Conservation (phyloP, 37 sponge, comb jelly and placozoan species). For the Beroe ovata region DNA sequence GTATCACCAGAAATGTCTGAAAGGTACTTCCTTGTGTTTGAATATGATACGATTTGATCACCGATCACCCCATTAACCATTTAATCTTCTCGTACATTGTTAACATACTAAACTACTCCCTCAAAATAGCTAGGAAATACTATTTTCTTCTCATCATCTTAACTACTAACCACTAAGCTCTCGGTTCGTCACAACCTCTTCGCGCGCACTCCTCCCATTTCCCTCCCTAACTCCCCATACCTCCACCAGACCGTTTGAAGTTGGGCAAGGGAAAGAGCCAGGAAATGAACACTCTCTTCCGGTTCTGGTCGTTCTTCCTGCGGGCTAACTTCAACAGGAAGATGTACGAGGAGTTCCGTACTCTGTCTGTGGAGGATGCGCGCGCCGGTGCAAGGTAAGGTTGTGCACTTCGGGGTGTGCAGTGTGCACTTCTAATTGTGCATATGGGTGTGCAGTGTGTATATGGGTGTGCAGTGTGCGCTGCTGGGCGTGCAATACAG, state of each 20-base stretch:
- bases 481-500: neutral
- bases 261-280: slow-evolving; percentile 86
- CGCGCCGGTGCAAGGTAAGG: slow-evolving; percentile 80
- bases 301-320: slow-evolving; percentile 99
- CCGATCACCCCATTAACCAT: too few species aligned
- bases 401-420: too few species aligned
- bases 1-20: slow-evolving; percentile 85
- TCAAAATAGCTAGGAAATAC: too few species aligned
- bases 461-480: neutral
- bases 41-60: too few species aligned
- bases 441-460: neutral
- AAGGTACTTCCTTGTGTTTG: slow-evolving; percentile 73
- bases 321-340: slow-evolving; percentile 97
- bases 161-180: too few species aligned
- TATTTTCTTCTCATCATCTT: too few species aligned
- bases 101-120: too few species aligned
- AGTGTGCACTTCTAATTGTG: neutral
- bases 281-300: slow-evolving; percentile 97
- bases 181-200: too few species aligned
- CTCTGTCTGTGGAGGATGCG: slow-evolving; percentile 84
- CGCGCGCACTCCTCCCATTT: too few species aligned
- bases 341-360: slow-evolving; percentile 95
- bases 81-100: too few species aligned
- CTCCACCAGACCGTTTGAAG: slow-evolving; percentile 77
- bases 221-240: too few species aligned